Evolutionary conservation across 92 coral and sea anemone genomes (phyloP), one percentile per base, ranked within the genome.

Genomic region (Phenganax subtilis): DNA sequence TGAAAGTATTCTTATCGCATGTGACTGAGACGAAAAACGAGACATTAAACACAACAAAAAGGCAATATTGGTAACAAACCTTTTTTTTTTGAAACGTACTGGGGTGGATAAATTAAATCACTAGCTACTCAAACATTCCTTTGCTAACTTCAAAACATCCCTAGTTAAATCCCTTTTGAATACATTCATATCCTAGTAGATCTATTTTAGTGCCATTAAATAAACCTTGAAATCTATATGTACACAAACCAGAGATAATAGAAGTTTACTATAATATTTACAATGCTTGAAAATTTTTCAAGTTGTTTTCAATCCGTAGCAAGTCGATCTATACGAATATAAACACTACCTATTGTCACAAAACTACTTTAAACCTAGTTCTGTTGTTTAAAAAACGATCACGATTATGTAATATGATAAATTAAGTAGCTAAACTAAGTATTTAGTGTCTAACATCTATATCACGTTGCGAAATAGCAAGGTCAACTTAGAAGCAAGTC

Each of bases 211-310:
- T 53, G 29, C 16, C 73, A 68, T 68, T 68, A 68, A 68, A 68
- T 68, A 68, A 68, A 30, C 16, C 54, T 68, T 12, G 53, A 68
- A 68, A 68, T 68, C 73, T 68, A 68, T 68, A 30, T 68, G 47
- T 53, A 68, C 73, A 15, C 67, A 61, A 61, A 12, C 12, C 25
- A 61, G 25, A 61, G 51, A 66, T 66, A 44, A 10, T 10, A 66
- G 3, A 14, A 64, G 27, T 17, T 64, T 14, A 64, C 51, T 61
- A 20, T 20, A 37, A 5, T 37, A 61, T 61, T 61, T 61, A 61
- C 67, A 61, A 14, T 61, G 14, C 25, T 17, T 57, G 60, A 10
- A 57, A 61, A 7, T 6, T 61, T 61, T 61, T 61, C 25, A 37
- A 37, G 67, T 28, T 61, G 25, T 61, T 12, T 61, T 10, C 27